Conservation (phyloP, 2,888 invertebrate species). For the Liposcelis brunnea region DNA sequence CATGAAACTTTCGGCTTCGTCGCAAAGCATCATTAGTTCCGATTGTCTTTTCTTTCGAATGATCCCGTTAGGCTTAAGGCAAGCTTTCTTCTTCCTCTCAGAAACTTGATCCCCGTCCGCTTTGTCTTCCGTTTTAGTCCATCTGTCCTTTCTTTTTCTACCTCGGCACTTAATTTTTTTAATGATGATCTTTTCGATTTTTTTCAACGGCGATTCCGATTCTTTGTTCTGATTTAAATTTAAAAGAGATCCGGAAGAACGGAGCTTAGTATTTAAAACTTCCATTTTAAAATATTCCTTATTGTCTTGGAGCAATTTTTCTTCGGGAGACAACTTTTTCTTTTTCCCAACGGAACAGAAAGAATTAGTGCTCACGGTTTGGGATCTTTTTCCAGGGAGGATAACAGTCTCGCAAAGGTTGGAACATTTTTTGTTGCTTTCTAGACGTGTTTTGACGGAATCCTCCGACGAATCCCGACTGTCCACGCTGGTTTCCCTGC, state of each 20-base stretch:
- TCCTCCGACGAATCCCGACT: conserved; percentile 70
- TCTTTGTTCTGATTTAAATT: conserved; percentile 15
- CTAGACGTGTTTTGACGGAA: too few relatives aligned
- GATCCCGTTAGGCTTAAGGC: conserved; percentile 8
- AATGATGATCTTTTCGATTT: conserved; percentile 15
- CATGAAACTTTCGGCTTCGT: conserved; percentile 76
- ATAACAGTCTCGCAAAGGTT: too few relatives aligned
- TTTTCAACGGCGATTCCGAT: conserved; percentile 12
- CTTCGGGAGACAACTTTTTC: conserved; percentile 31
- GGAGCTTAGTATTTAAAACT: conserved; percentile 46
- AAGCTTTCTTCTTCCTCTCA: neutral
- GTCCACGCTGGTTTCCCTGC: conserved; percentile 43
- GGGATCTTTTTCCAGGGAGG: too few relatives aligned
- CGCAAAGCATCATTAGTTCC: conserved; percentile 56
- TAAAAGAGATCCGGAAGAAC: conserved; percentile 30
- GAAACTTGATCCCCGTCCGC: conserved; percentile 12
- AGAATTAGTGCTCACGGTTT: conserved; percentile 63
- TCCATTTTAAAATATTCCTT: conserved; percentile 54
- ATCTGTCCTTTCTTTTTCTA: conserved; percentile 21
- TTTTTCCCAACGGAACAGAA: conserved; percentile 15
- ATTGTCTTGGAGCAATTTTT: conserved; percentile 34
- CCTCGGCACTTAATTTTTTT: conserved; percentile 16
- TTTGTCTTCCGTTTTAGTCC: conserved; percentile 19
- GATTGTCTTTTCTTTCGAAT: conserved; percentile 16
- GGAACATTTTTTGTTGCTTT: too few relatives aligned